phyloP scores from a whole-genome alignment of 2,888 invertebrate genomes.

The Notocelia uddmanniana region DNA sequence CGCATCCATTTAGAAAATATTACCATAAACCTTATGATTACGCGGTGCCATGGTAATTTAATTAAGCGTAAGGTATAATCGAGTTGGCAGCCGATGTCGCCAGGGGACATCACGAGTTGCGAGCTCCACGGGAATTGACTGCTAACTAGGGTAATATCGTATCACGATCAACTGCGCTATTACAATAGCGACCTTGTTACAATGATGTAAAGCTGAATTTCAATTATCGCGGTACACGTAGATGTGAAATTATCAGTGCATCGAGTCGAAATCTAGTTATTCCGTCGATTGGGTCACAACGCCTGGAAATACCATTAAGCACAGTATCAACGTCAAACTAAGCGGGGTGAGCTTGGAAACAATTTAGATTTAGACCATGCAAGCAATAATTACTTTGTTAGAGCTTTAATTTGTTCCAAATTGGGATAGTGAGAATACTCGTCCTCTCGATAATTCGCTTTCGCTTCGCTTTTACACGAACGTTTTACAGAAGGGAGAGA shows the following conservation, averaged over 20 bases:
- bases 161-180: background rate
- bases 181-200: background rate
- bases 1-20: background rate
- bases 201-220: background rate
- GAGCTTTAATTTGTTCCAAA: constrained; percentile 24
- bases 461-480: background rate
- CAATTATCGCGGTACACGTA: background rate
- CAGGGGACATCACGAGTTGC: constrained; percentile 63
- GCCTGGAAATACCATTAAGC: constrained; percentile 74
- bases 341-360: constrained; percentile 57
- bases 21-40: constrained; percentile 24
- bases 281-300: constrained; percentile 76
- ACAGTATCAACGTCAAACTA: constrained; percentile 65
- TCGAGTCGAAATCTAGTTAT: constrained; percentile 68
- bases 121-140: constrained; percentile 55
- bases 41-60: constrained; percentile 47
- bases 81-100: constrained; percentile 65
- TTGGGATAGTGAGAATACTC: constrained; percentile 11
- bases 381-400: constrained; percentile 51
- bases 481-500: background rate
- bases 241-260: constrained; percentile 4
- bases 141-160: background rate
- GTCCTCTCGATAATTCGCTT: background rate
- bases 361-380: constrained; percentile 56
- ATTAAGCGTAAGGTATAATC: constrained; percentile 63